Conservation (phyloP, 2,797 vertebrate species). For the Odontamblyopus lacepedii region DNA sequence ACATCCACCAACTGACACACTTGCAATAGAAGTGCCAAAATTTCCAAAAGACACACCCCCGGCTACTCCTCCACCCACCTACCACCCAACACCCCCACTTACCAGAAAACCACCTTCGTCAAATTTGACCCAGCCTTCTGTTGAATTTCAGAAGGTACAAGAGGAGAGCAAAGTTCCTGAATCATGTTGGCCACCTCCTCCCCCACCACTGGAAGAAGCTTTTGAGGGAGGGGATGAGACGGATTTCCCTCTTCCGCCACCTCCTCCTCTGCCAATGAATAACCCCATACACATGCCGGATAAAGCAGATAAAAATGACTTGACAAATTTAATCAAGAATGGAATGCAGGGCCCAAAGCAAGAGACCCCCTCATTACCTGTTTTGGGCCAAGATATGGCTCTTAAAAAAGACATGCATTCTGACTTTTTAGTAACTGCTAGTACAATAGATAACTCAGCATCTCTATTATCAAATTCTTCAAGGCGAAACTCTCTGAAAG, state of each 20-base stretch:
- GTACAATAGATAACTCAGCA: slow-evolving; percentile 29
- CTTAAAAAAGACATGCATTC: background rate
- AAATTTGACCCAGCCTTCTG: slow-evolving; percentile 49
- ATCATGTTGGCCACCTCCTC: slow-evolving; percentile 88
- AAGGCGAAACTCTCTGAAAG: slow-evolving; percentile 40
- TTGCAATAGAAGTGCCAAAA: slow-evolving; percentile 40
- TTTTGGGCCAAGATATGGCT: slow-evolving; percentile 3
- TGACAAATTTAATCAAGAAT: slow-evolving; percentile 13
- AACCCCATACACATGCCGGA: slow-evolving; percentile 36
- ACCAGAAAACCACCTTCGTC: slow-evolving; percentile 72
- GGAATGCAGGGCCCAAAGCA: slow-evolving; percentile 13
- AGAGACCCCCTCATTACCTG: slow-evolving; percentile 25
- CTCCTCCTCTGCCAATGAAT: slow-evolving; percentile 65
- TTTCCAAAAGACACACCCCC: slow-evolving; percentile 71
- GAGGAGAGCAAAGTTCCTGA: slow-evolving; percentile 61
- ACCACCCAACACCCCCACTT: slow-evolving; percentile 87
- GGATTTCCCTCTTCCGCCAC: slow-evolving; percentile 79
- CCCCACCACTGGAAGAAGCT: slow-evolving; percentile 84
- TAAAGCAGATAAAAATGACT: slow-evolving; percentile 27
- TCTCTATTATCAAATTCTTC: slow-evolving; percentile 19
- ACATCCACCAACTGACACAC: slow-evolving; percentile 27
- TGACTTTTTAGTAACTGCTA: slow-evolving; percentile 20
- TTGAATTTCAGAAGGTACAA: slow-evolving; percentile 52
- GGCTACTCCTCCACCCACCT: slow-evolving; percentile 86
- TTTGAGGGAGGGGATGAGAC: slow-evolving; percentile 89